These are phyloP conservation scores for Anarsia innoxiella DNA, from an alignment of 2,888 invertebrate genomes.

Conservation along the genomic window DNA sequence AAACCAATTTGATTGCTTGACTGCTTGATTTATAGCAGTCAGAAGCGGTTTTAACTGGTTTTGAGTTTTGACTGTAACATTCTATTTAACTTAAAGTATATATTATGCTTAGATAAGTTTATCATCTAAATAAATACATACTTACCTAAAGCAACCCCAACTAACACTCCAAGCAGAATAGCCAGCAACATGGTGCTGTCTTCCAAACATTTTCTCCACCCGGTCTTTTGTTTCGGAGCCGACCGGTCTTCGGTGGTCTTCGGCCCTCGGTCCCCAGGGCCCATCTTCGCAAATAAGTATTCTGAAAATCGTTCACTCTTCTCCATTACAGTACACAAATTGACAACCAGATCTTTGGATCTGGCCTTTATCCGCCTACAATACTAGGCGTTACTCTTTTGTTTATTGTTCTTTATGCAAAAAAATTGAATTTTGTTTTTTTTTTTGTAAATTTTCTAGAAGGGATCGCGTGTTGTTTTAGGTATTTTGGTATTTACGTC, in stretches of 20 bases:
- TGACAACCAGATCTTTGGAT: constrained; percentile 38
- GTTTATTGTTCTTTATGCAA: not conserved
- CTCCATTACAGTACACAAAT: constrained; percentile 70
- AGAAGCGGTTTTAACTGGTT: too few species aligned
- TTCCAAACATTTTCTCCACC: constrained; percentile 79
- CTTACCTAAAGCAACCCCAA: constrained; percentile 83
- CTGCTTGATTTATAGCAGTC: too few species aligned
- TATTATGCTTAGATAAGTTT: too few species aligned
- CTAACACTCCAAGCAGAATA: constrained; percentile 85
- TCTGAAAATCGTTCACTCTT: constrained; percentile 83
- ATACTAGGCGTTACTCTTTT: constrained; percentile 11
- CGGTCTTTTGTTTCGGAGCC: constrained; percentile 79
- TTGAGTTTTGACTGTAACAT: too few species aligned
- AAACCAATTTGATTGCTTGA: too few species aligned
- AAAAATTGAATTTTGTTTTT: too few species aligned
- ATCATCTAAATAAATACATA: too few species aligned
- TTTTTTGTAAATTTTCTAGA: too few species aligned
- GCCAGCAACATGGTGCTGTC: constrained; percentile 86
- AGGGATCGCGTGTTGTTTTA: constrained; percentile 1
- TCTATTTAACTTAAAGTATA: too few species aligned
- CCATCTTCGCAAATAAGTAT: constrained; percentile 88
- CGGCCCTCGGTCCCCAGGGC: constrained; percentile 77
- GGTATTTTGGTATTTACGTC: not conserved
- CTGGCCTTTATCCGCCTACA: constrained; percentile 24
- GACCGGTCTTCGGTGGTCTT: constrained; percentile 77